Evolutionary conservation across 1,140 invertebrate species (phyloP).

Genomic region (Aphelinus atriplicis): DNA sequence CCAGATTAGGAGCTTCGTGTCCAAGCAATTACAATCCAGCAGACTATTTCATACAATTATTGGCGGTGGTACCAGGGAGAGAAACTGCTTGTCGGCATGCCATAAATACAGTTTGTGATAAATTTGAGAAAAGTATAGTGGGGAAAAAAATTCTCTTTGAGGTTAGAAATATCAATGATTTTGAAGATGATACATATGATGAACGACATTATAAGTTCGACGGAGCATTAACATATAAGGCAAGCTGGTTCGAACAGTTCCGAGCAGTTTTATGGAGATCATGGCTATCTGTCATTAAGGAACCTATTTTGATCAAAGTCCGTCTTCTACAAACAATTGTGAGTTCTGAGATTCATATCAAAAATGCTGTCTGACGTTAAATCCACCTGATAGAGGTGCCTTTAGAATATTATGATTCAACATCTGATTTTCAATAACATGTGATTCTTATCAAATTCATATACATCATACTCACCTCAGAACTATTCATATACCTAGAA

Average conservation of each 20-base stretch:
- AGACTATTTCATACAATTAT: conserved; percentile 92
- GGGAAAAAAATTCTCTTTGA: conserved; percentile 70
- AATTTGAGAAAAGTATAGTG: conserved; percentile 73
- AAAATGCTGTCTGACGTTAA: not conserved
- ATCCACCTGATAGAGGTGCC: not conserved
- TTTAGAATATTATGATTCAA: conserved; percentile 16
- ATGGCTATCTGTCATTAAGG: conserved; percentile 87
- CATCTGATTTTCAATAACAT: not conserved
- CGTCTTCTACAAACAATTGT: conserved; percentile 89
- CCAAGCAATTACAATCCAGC: conserved; percentile 94
- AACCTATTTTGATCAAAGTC: conserved; percentile 90
- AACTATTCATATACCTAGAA: too few relatives aligned
- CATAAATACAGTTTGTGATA: conserved; percentile 81
- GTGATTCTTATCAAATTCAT: not conserved
- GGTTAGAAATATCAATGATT: conserved; percentile 62
- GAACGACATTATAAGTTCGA: conserved; percentile 24
- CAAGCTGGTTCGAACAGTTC: conserved; percentile 89
- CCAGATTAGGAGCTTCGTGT: conserved; percentile 78
- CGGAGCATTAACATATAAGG: conserved; percentile 73
- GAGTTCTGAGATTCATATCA: conserved; percentile 58
- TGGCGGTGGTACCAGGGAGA: conserved; percentile 86
- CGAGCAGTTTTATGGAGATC: conserved; percentile 89
- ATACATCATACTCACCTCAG: too few relatives aligned
- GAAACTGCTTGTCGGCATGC: conserved; percentile 80
- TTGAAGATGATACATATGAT: conserved; percentile 35